A percentile compares a stretch with the other conserved stretches of the same genome.
phyloP scores from a whole-genome alignment of 2,113 vertebrate genomes.

The Ceratotherium simum region DNA sequence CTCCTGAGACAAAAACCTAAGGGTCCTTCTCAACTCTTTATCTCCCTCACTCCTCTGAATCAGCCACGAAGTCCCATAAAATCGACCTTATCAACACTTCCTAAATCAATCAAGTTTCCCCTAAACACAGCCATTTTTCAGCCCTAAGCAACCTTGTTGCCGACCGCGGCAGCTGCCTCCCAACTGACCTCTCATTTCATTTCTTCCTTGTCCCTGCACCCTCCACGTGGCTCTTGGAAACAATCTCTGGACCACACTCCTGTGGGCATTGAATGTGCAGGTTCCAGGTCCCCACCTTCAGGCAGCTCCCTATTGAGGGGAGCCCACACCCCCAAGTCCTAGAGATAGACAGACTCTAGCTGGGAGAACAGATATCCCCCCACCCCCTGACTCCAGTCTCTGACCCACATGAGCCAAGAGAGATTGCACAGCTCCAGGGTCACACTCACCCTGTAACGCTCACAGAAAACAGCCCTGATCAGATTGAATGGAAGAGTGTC shows the following conservation, averaged over 20 bases:
- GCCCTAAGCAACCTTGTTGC: not conserved
- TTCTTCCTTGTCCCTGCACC: not conserved
- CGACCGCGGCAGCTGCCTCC: not conserved
- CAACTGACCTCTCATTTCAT: not conserved
- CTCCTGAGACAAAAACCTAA: not conserved
- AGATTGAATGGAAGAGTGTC: slow-evolving; percentile 53
- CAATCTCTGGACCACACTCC: not conserved
- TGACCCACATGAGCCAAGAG: not conserved
- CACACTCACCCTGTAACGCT: not conserved
- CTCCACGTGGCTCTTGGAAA: not conserved
- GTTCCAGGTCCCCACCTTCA: not conserved
- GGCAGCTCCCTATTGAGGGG: not conserved
- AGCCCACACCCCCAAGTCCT: not conserved
- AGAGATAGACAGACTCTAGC: not conserved
- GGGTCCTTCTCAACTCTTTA: not conserved
- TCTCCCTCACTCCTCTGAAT: not conserved
- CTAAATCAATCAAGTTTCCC: not conserved
- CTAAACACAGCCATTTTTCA: not conserved
- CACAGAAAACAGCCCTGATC: not conserved
- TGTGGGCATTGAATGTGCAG: not conserved
- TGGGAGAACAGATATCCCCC: not conserved
- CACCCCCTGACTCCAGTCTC: not conserved
- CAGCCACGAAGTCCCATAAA: not conserved
- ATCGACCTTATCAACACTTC: not conserved
- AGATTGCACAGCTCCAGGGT: not conserved